A percentile compares a stretch with the other conserved stretches of the same genome.
Evolutionary conservation across 1,140 invertebrate species (phyloP).

Genomic region (Drosophila kanapiae): DNA sequence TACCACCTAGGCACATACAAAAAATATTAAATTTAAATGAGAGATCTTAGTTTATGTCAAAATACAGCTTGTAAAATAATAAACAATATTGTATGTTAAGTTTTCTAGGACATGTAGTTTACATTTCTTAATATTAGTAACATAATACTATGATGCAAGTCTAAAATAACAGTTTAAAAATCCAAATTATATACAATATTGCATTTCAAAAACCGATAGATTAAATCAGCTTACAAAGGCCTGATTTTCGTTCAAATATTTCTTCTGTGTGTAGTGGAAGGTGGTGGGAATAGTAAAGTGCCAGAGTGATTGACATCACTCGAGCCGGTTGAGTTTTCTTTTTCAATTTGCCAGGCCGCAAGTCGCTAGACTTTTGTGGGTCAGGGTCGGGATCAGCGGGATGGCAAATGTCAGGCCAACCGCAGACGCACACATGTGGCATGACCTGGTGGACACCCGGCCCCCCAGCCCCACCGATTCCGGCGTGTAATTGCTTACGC

Average conservation of each 20-base stretch:
- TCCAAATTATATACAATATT: neutral
- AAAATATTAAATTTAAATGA: neutral
- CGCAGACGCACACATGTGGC: slow-evolving; percentile 31
- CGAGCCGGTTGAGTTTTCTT: slow-evolving; percentile 32
- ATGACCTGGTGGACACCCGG: slow-evolving; percentile 24
- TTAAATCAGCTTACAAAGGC: accelerated
- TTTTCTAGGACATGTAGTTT: too few species aligned
- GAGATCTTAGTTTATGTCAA: neutral
- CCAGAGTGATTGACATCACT: slow-evolving; percentile 68
- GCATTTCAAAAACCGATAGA: neutral
- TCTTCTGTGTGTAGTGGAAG: neutral
- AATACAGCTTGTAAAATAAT: neutral
- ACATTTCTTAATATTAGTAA: neutral
- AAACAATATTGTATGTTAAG: neutral
- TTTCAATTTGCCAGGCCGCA: slow-evolving; percentile 49
- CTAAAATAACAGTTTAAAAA: neutral
- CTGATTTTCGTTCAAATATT: neutral
- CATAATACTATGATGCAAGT: neutral
- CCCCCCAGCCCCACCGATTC: slow-evolving; percentile 13
- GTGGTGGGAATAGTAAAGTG: slow-evolving; percentile 38
- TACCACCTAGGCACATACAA: neutral
- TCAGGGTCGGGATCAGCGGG: slow-evolving; percentile 72
- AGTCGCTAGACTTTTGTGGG: slow-evolving; percentile 60
- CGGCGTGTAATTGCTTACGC: slow-evolving; percentile 69
- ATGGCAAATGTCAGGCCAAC: slow-evolving; percentile 71